Conservation (phyloP, 1,140 invertebrate species). For the Hesperophylax magnus region DNA sequence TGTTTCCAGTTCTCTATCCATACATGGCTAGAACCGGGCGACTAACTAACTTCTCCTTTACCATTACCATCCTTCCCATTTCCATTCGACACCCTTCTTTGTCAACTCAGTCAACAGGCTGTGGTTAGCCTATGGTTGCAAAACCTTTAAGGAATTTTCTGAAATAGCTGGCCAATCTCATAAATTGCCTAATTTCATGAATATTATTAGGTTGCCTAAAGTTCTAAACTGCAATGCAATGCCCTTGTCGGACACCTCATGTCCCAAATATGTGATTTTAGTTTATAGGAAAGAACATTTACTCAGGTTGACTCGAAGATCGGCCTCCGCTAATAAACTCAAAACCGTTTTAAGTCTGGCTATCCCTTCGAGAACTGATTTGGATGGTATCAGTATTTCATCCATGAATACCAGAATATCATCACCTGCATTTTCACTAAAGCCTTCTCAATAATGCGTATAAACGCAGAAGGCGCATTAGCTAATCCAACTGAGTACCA, state of each 20-base stretch:
- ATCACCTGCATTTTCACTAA: neutral
- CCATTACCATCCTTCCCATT: neutral
- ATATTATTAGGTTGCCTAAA: neutral
- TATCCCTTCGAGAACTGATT: neutral
- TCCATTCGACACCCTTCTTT: neutral
- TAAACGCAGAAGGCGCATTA: conserved; percentile 64
- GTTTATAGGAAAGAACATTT: conserved; percentile 4
- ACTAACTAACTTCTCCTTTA: neutral
- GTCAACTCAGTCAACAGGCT: conserved; percentile 43
- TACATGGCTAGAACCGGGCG: neutral
- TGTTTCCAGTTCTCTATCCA: neutral
- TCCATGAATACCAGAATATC: neutral
- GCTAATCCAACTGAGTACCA: no score
- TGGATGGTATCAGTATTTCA: neutral
- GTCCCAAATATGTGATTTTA: neutral
- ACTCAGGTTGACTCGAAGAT: neutral
- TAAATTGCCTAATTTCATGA: conserved; percentile 2
- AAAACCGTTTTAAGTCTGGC: no score
- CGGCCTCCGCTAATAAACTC: neutral
- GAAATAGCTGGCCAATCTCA: conserved; percentile 60
- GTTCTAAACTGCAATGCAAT: neutral
- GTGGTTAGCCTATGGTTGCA: conserved; percentile 47
- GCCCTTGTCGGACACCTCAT: neutral
- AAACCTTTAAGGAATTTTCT: conserved; percentile 58
- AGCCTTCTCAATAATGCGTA: conserved; percentile 61